A percentile compares a stretch with the other conserved stretches of the same genome.
Evolutionary conservation across 2,797 vertebrate species (phyloP).

Genomic region (Chelon auratus): DNA sequence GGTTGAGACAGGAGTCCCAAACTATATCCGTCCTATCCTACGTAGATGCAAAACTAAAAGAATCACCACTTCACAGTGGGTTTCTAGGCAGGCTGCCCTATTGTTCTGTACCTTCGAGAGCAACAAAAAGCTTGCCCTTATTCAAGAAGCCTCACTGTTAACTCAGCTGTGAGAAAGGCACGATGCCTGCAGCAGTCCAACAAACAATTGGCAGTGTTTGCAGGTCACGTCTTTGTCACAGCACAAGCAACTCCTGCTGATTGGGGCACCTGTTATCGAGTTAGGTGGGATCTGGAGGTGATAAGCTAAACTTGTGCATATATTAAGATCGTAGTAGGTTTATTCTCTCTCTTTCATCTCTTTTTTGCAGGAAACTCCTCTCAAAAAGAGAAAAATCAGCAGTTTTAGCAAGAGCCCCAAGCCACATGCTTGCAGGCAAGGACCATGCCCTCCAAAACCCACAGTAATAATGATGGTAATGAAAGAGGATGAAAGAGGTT

Average conservation of each 20-base stretch:
- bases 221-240: conserved; percentile 12
- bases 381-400: neutral
- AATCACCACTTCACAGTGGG: conserved; percentile 5
- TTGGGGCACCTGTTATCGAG: conserved; percentile 26
- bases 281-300: conserved; percentile 6
- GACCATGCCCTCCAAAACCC: neutral
- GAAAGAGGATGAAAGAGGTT: neutral
- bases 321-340: neutral
- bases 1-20: conserved; percentile 42
- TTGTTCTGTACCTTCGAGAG: conserved; percentile 6
- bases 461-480: neutral
- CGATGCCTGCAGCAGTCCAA: conserved; percentile 4
- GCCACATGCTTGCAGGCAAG: neutral
- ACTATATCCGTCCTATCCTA: conserved; percentile 33
- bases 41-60: conserved; percentile 33
- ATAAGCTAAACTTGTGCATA: conserved; percentile 18
- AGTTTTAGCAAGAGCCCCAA: neutral
- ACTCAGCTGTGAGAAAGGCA: conserved; percentile 45
- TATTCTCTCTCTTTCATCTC: neutral
- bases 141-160: conserved; percentile 36
- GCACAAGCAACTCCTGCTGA: neutral
- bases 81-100: conserved; percentile 12
- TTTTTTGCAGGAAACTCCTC: neutral
- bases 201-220: conserved; percentile 11
- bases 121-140: conserved; percentile 7